A percentile compares a stretch with the other conserved stretches of the same genome.
These are phyloP conservation scores for Enteromius thamalakanensis DNA, from an alignment of 2,797 vertebrate species.

Conservation along the genomic window DNA sequence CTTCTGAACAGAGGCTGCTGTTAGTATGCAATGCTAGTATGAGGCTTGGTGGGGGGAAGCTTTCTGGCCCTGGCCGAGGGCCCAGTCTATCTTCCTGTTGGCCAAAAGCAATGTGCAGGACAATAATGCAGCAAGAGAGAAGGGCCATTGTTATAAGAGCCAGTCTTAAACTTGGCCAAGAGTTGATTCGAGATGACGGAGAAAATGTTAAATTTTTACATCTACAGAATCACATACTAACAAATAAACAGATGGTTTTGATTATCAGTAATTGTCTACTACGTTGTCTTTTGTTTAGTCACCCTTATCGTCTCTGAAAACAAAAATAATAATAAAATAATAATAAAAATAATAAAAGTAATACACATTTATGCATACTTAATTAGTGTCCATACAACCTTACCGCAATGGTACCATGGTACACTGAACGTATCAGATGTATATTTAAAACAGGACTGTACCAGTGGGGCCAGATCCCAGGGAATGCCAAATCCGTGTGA, in stretches of 20 bases:
- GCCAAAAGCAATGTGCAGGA: constrained; percentile 61
- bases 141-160: constrained; percentile 52
- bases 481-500: neutral
- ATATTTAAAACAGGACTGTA: neutral
- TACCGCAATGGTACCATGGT: neutral
- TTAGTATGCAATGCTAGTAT: constrained; percentile 53
- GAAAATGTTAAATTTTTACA: constrained; percentile 17
- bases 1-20: constrained; percentile 35
- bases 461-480: neutral
- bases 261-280: constrained; percentile 37
- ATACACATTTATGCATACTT: neutral
- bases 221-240: constrained; percentile 29
- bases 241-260: constrained; percentile 11
- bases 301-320: neutral
- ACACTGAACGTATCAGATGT: neutral
- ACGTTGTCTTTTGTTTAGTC: neutral
- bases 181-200: constrained; percentile 18
- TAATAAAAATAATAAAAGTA: neutral
- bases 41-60: constrained; percentile 57
- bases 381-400: neutral
- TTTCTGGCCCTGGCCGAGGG: constrained; percentile 59
- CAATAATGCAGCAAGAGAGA: constrained; percentile 70
- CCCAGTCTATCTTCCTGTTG: constrained; percentile 64
- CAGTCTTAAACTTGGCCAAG: constrained; percentile 40
- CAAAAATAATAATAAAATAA: neutral